These are phyloP conservation scores for Papilio demoleus DNA, from an alignment of 2,888 invertebrate species.

Conservation along the genomic window DNA sequence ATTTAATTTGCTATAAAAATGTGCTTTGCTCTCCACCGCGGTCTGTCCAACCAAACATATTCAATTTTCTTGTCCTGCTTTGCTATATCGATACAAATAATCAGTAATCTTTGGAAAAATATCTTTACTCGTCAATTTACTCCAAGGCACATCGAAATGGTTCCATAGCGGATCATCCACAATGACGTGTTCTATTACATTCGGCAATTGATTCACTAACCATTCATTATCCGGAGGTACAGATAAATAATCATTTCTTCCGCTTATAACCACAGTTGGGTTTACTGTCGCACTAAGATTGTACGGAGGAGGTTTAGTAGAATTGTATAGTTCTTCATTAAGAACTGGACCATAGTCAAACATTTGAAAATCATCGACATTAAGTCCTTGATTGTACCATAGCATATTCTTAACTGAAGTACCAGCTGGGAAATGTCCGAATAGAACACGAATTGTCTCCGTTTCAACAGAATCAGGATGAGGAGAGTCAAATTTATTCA, in stretches of 20 bases:
- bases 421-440: conserved; percentile 61
- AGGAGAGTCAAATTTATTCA: conserved; percentile 46
- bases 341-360: conserved; percentile 49
- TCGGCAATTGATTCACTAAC: conserved; percentile 45
- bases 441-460: conserved; percentile 43
- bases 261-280: conserved; percentile 49
- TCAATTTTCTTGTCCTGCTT: neutral
- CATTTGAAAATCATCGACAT: conserved; percentile 48
- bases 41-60: too few species aligned
- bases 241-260: conserved; percentile 51
- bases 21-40: too few species aligned
- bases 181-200: conserved; percentile 44
- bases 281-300: conserved; percentile 46
- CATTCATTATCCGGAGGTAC: conserved; percentile 45
- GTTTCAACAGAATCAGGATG: conserved; percentile 48
- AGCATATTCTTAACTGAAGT: conserved; percentile 69
- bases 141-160: conserved; percentile 25
- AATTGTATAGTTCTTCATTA: conserved; percentile 48
- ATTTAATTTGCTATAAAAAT: too few species aligned
- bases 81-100: conserved; percentile 23
- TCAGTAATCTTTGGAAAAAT: conserved; percentile 31
- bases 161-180: conserved; percentile 24
- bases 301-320: conserved; percentile 48
- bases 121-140: conserved; percentile 28
- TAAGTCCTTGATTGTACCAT: conserved; percentile 53